Conservation (phyloP, 2,797 vertebrate genomes). For the Echiichthys vipera region DNA sequence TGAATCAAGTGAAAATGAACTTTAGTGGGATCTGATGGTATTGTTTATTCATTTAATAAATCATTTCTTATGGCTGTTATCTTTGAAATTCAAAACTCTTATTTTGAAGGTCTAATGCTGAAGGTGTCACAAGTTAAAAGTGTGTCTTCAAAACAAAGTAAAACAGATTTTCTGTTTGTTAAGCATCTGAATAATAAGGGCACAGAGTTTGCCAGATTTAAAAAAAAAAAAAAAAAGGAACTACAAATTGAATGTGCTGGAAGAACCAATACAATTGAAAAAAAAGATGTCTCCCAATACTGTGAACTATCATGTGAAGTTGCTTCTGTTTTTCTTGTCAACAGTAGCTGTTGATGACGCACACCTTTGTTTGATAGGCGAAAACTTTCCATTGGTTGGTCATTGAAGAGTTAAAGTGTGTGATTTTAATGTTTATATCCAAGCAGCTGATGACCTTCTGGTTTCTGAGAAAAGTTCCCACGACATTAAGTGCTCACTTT, state of each 20-base stretch:
- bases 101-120: not conserved
- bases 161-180: not conserved
- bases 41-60: not conserved
- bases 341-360: not conserved
- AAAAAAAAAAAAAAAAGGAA: no score
- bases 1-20: no score
- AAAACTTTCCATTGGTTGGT: not conserved
- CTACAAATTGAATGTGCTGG: not conserved
- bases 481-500: slow-evolving; percentile 13
- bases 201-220: not conserved
- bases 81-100: not conserved
- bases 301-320: not conserved
- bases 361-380: not conserved
- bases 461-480: slow-evolving; percentile 64
- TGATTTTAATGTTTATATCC: slow-evolving; percentile 51
- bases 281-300: no score
- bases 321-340: not conserved
- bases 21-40: no score
- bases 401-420: not conserved
- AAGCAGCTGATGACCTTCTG: slow-evolving; percentile 50
- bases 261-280: not conserved
- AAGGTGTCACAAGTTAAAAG: no score
- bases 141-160: not conserved
- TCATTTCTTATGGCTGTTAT: not conserved
- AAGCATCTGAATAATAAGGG: not conserved